These are phyloP conservation scores for Corythaeola cristata DNA, from an alignment of 2,113 vertebrate genomes.

Conservation along the genomic window DNA sequence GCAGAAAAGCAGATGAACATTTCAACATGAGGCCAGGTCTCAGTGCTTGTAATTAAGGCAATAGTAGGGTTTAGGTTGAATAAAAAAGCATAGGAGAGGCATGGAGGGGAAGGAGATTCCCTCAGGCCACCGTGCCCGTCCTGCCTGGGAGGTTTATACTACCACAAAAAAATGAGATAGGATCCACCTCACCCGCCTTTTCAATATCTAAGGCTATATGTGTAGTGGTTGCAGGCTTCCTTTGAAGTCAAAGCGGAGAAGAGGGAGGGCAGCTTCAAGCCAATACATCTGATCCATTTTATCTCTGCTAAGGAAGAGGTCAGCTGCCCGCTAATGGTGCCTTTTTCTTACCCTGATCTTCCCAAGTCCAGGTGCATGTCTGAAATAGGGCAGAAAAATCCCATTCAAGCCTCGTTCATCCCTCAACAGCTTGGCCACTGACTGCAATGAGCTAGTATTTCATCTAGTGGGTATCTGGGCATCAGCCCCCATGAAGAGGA, in stretches of 20 bases:
- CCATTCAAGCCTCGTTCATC: background rate
- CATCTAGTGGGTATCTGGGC: background rate
- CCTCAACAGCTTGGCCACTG: background rate
- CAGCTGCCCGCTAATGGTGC: background rate
- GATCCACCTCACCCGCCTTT: background rate
- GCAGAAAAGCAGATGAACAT: background rate
- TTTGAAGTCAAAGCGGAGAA: background rate
- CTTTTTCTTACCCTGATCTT: background rate
- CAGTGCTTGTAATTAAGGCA: background rate
- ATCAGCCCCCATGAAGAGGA: background rate
- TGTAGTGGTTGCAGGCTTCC: background rate
- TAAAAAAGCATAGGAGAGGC: background rate
- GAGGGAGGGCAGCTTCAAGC: background rate
- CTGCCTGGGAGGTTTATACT: background rate
- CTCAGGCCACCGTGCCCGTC: background rate
- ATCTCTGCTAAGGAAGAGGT: background rate
- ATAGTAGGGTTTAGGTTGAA: background rate
- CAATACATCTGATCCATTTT: background rate
- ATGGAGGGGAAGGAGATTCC: background rate
- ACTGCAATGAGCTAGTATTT: background rate
- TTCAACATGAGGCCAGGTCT: background rate
- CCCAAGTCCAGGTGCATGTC: background rate
- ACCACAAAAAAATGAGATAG: background rate
- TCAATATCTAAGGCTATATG: background rate
- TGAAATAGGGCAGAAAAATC: background rate